These are phyloP conservation scores for Diorhabda carinulata DNA, from an alignment of 1,140 invertebrate genomes.

Conservation along the genomic window DNA sequence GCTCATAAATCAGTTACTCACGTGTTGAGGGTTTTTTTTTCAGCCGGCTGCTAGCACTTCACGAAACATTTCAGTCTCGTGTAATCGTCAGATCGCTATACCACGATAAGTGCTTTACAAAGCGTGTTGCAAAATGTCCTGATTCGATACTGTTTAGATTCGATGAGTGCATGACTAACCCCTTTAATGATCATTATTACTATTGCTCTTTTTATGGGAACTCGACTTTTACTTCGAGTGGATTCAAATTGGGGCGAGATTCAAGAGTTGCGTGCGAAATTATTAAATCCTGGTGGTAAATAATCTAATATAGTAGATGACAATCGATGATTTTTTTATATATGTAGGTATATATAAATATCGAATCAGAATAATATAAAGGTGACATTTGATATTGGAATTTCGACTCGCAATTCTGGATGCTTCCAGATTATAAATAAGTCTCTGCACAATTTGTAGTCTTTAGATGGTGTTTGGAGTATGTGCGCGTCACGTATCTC, in stretches of 20 bases:
- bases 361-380: too few species aligned
- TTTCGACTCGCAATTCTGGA: not conserved
- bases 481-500: constrained; percentile 18
- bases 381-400: too few species aligned
- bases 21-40: constrained; percentile 6
- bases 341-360: too few species aligned
- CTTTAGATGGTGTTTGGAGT: constrained; percentile 19
- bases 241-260: too few species aligned
- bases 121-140: constrained; percentile 15
- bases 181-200: constrained; percentile 14
- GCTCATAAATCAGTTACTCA: constrained; percentile 16
- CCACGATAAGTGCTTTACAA: constrained; percentile 15
- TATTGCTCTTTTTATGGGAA: constrained; percentile 4
- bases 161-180: constrained; percentile 10
- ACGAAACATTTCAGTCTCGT: constrained; percentile 12
- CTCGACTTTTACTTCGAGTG: too few species aligned
- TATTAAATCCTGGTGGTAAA: too few species aligned
- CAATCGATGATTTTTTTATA: too few species aligned
- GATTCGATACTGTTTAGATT: constrained; percentile 21
- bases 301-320: too few species aligned
- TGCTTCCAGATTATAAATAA: constrained; percentile 15
- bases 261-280: too few species aligned
- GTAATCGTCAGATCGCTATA: not conserved
- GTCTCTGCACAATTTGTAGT: constrained; percentile 14
- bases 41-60: constrained; percentile 13